Conservation (phyloP, 2,113 vertebrate genomes). For the Silurus asotus region DNA sequence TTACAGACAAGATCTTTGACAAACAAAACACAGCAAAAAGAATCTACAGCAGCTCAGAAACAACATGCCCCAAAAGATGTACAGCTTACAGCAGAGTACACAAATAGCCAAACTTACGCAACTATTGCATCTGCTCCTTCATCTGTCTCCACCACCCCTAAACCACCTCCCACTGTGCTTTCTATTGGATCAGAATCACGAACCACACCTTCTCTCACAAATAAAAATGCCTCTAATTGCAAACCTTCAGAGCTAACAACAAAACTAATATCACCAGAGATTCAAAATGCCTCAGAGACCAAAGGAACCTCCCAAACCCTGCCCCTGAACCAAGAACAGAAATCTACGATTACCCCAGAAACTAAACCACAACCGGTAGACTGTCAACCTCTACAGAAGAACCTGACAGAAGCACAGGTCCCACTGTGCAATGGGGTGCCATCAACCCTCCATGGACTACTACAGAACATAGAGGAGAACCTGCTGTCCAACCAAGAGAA, state of each 20-base stretch:
- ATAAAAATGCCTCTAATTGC: slow-evolving; percentile 50
- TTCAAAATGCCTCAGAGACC: slow-evolving; percentile 42
- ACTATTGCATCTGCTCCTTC: slow-evolving; percentile 1
- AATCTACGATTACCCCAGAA: not conserved
- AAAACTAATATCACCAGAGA: slow-evolving; percentile 53
- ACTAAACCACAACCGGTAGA: slow-evolving; percentile 17
- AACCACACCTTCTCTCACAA: slow-evolving; percentile 55
- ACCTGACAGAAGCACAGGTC: slow-evolving; percentile 45
- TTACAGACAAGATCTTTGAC: slow-evolving; percentile 31
- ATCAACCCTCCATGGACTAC: slow-evolving; percentile 79
- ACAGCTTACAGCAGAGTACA: slow-evolving; percentile 6
- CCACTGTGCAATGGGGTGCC: slow-evolving; percentile 76
- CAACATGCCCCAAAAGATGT: slow-evolving; percentile 29
- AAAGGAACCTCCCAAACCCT: slow-evolving; percentile 50
- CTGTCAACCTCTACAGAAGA: not conserved
- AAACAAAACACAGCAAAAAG: slow-evolving; percentile 13
- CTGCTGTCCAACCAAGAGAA: slow-evolving; percentile 95
- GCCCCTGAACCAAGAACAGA: slow-evolving; percentile 22
- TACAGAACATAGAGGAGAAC: slow-evolving; percentile 91
- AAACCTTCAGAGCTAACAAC: slow-evolving; percentile 8
- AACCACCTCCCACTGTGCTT: slow-evolving; percentile 47
- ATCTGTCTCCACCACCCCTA: slow-evolving; percentile 29
- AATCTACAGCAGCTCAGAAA: slow-evolving; percentile 9
- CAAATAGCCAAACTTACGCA: slow-evolving; percentile 15
- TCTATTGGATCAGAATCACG: slow-evolving; percentile 47